A percentile compares a stretch with the other conserved stretches of the same genome.
Evolutionary conservation across 2,797 vertebrate genomes (phyloP).

Genomic region (Coracias cyanogaster): DNA sequence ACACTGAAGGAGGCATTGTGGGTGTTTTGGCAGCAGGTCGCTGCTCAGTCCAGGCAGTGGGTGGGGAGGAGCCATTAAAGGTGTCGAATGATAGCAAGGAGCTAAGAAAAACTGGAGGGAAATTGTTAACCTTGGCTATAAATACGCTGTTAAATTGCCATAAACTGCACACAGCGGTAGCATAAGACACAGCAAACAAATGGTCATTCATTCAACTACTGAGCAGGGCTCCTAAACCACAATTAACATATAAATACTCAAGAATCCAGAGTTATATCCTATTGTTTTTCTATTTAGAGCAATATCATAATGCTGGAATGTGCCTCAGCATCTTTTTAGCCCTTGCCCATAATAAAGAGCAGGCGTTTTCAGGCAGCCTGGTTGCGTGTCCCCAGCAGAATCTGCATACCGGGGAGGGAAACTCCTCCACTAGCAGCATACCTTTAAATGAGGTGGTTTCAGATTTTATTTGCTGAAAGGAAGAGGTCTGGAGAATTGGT

Average conservation of each 20-base stretch:
- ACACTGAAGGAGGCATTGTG: neutral
- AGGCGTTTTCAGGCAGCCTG: neutral
- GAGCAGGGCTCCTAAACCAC: constrained; percentile 15
- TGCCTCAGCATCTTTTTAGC: constrained; percentile 6
- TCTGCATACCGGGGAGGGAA: neutral
- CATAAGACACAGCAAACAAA: constrained; percentile 35
- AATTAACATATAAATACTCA: constrained; percentile 26
- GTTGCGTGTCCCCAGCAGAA: neutral
- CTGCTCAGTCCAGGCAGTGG: neutral
- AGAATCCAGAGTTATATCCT: neutral
- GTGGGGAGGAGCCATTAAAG: constrained; percentile 24
- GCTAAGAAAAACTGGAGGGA: constrained; percentile 60
- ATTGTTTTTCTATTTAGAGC: constrained; percentile 10
- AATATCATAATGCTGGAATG: neutral
- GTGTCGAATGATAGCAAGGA: constrained; percentile 47
- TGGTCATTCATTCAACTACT: neutral
- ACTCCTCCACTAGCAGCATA: neutral
- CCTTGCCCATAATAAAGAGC: neutral
- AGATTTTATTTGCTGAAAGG: neutral
- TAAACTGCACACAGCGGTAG: neutral
- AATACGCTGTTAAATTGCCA: constrained; percentile 52
- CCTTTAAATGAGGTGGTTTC: neutral
- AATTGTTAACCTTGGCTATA: constrained; percentile 51
- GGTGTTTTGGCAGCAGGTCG: fast-evolving
- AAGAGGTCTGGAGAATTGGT: neutral